Evolutionary conservation across 2,797 vertebrate species (phyloP).

Genomic region (Schizopygopsis pylzovi): DNA sequence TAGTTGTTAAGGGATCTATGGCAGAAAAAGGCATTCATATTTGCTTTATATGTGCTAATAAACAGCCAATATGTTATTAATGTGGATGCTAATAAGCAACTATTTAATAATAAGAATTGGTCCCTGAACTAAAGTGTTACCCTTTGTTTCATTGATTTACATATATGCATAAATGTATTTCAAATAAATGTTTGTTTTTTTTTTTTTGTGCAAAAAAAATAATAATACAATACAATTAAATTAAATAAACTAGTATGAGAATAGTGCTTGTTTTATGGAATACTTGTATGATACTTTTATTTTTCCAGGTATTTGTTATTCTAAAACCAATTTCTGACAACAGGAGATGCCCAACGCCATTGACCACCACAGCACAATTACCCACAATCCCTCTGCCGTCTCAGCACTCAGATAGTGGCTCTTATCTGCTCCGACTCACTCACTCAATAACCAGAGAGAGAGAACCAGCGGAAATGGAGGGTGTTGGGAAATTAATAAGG

Average conservation of each 20-base stretch:
- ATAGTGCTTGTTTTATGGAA: neutral
- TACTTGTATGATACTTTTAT: neutral
- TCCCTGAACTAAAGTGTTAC: neutral
- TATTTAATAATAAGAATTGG: neutral
- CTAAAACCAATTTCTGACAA: neutral
- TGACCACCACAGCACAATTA: neutral
- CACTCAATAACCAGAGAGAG: neutral
- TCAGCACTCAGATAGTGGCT: neutral
- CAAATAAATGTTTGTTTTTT: neutral
- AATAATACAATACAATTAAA: too few relatives aligned
- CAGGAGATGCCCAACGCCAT: neutral
- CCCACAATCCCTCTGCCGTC: constrained; percentile 2
- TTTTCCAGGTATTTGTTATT: neutral
- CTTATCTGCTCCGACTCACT: constrained; percentile 10
- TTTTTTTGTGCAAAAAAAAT: neutral
- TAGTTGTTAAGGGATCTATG: too few relatives aligned
- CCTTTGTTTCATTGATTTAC: neutral
- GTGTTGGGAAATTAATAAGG: constrained; percentile 71
- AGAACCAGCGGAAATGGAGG: constrained; percentile 6
- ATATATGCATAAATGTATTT: neutral
- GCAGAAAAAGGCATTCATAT: neutral
- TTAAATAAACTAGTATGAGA: too few relatives aligned
- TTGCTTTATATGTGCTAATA: neutral
- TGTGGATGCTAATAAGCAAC: neutral
- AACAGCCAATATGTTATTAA: neutral